These are phyloP conservation scores for Laothoe populi DNA, from an alignment of 2,888 invertebrate species.

Conservation along the genomic window DNA sequence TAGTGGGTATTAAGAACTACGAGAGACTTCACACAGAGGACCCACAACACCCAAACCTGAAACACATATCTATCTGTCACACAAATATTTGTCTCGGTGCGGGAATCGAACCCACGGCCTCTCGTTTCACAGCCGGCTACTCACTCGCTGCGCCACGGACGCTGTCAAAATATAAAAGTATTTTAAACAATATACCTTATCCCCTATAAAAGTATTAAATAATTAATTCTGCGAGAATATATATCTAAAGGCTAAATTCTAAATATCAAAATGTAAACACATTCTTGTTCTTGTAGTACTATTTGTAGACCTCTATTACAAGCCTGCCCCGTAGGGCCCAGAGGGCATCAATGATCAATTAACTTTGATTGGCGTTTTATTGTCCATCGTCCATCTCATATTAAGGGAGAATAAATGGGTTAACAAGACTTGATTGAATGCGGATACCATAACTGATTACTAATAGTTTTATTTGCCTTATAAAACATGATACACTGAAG, in stretches of 20 bases:
- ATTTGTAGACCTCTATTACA: conserved; percentile 13
- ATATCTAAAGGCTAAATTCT: neutral
- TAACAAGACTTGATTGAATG: conserved; percentile 33
- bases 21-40: too few relatives aligned
- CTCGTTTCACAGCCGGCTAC: too few relatives aligned
- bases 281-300: neutral
- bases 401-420: conserved; percentile 36
- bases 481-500: neutral
- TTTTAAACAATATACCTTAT: too few relatives aligned
- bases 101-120: too few relatives aligned
- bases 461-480: conserved; percentile 17
- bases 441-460: conserved; percentile 19
- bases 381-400: conserved; percentile 34
- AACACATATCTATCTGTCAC: too few relatives aligned
- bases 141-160: too few relatives aligned
- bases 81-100: too few relatives aligned
- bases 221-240: too few relatives aligned
- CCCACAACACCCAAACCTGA: too few relatives aligned
- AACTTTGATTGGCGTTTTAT: conserved; percentile 36
- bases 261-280: neutral
- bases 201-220: too few relatives aligned
- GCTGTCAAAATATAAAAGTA: too few relatives aligned
- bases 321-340: conserved; percentile 28
- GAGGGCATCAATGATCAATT: conserved; percentile 36
- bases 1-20: too few relatives aligned